phyloP scores from a whole-genome alignment of 2,113 vertebrate species.

The Mesembrinibis cayennensis region DNA sequence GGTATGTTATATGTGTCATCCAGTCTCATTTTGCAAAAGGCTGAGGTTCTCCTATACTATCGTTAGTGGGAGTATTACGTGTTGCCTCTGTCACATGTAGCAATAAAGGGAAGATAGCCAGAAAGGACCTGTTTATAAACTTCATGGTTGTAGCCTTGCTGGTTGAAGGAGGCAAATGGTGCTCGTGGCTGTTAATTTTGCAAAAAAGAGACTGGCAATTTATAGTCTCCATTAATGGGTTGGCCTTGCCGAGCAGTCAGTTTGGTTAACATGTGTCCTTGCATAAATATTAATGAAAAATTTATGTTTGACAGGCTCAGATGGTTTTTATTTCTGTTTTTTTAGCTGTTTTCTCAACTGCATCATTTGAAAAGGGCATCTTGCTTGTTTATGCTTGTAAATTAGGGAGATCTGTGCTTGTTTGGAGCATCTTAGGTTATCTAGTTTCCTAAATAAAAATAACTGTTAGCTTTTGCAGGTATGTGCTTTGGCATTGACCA shows the following conservation, averaged over 20 bases:
- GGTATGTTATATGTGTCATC: neutral
- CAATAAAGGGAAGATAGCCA: neutral
- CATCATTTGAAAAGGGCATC: neutral
- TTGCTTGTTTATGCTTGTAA: neutral
- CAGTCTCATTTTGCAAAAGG: neutral
- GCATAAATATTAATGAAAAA: neutral
- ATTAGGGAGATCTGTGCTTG: neutral
- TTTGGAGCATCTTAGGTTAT: neutral
- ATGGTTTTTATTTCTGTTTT: neutral
- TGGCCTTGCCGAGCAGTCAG: neutral
- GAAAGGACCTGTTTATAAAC: neutral
- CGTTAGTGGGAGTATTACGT: fast-evolving
- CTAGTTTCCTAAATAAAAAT: neutral
- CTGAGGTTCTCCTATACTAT: neutral
- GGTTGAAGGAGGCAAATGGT: neutral
- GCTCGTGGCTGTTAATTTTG: neutral
- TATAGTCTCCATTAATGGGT: neutral
- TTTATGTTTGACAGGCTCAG: neutral
- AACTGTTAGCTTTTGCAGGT: neutral
- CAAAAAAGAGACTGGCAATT: neutral
- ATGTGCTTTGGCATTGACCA: neutral
- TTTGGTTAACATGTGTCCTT: neutral
- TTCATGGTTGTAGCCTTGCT: neutral
- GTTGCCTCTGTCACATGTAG: neutral
- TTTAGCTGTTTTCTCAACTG: neutral